Percentiles rank a stretch among this genome's conserved stretches.
Conservation (phyloP, 1,140 invertebrate species). For the Musca domestica region DNA sequence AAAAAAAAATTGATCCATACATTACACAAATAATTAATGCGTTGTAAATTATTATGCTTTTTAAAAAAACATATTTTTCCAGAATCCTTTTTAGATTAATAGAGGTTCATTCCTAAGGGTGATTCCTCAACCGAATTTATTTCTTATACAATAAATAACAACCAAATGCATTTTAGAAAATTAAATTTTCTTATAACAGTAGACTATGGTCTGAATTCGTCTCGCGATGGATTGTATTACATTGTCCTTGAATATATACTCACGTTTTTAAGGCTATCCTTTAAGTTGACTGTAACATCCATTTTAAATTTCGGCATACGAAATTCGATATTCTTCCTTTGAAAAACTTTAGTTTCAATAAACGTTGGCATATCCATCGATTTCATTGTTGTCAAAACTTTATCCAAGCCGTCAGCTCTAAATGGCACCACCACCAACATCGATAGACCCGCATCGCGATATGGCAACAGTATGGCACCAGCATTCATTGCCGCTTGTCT, state of each 20-base stretch:
- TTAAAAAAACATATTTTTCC: no score
- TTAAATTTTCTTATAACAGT: no score
- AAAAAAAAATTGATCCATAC: no score
- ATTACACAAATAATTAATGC: no score
- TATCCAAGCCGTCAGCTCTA: slow-evolving; percentile 54
- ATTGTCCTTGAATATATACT: slow-evolving; percentile 15
- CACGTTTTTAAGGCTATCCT: slow-evolving; percentile 56
- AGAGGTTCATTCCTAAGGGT: no score
- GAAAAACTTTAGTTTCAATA: slow-evolving; percentile 40
- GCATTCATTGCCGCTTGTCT: slow-evolving; percentile 37
- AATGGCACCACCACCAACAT: slow-evolving; percentile 61
- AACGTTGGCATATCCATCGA: slow-evolving; percentile 47
- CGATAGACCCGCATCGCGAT: slow-evolving; percentile 59
- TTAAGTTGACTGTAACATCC: slow-evolving; percentile 58
- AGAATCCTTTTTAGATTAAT: no score
- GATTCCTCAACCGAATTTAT: no score
- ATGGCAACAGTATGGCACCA: slow-evolving; percentile 39
- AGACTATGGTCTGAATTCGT: no score
- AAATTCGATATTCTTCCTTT: slow-evolving; percentile 53
- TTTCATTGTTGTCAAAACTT: slow-evolving; percentile 52
- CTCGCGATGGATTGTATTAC: no score
- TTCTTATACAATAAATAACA: no score
- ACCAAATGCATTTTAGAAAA: no score
- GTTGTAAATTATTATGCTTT: no score
- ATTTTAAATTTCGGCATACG: slow-evolving; percentile 65